Evolutionary conservation across 2,888 invertebrate species (phyloP).

Genomic region (Plagiodera versicolora): DNA sequence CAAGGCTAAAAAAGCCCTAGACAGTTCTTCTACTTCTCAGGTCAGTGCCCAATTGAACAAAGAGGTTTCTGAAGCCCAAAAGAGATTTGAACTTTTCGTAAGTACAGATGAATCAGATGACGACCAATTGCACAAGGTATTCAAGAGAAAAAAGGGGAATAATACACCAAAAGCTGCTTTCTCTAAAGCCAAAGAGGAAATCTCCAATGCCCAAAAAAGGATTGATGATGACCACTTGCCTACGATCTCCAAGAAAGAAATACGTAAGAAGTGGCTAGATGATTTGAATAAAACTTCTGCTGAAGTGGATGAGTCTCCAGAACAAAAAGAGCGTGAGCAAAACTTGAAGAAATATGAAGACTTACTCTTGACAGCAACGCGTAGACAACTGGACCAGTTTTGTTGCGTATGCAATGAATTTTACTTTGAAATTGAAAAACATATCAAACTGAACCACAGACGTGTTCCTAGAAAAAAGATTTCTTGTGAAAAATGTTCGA

Average conservation of each 20-base stretch:
- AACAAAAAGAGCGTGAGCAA: not conserved
- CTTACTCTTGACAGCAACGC: not conserved
- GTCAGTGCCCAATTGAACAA: no score
- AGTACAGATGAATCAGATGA: not conserved
- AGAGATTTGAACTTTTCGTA: not conserved
- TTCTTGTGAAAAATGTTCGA: not conserved
- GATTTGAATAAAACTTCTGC: no score
- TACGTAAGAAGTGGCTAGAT: no score
- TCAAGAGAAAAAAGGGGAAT: not conserved
- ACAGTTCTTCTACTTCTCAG: no score
- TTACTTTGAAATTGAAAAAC: not conserved
- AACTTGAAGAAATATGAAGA: not conserved
- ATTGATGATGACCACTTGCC: no score
- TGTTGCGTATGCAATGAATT: not conserved
- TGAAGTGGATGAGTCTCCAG: not conserved
- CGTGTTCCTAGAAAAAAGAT: not conserved
- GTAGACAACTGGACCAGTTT: not conserved
- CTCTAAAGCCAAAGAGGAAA: no score
- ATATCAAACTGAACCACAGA: not conserved
- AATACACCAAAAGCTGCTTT: not conserved
- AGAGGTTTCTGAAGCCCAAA: not conserved
- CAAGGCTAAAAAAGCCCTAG: no score
- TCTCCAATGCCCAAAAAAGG: no score
- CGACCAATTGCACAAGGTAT: not conserved
- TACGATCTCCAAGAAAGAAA: no score